These are phyloP conservation scores for Bedellia somnulentella DNA, from an alignment of 2,888 invertebrate genomes.

Conservation along the genomic window DNA sequence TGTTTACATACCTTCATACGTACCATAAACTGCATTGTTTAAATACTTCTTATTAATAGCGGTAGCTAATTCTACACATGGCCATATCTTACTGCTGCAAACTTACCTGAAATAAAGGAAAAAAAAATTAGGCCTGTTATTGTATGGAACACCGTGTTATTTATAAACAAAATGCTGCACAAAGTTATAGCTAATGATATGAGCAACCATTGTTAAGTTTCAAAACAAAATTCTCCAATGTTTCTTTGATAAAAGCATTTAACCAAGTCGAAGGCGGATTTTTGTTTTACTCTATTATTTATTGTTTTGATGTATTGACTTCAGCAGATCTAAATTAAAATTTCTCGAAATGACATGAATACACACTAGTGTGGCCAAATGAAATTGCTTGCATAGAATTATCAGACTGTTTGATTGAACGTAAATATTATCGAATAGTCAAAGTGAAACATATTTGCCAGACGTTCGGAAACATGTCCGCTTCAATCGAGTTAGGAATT, in stretches of 20 bases:
- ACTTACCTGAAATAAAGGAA: conserved; percentile 46
- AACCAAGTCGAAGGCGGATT: too few species aligned
- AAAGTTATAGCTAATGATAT: conserved; percentile 13
- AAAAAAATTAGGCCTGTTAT: conserved; percentile 21
- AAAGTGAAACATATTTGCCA: conserved; percentile 3
- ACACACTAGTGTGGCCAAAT: too few species aligned
- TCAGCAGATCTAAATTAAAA: too few species aligned
- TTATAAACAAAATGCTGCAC: conserved; percentile 19
- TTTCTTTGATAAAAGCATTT: too few species aligned
- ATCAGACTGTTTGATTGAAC: too few species aligned
- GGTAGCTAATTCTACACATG: conserved; percentile 22
- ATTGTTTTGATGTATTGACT: too few species aligned
- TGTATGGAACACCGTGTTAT: conserved; percentile 21
- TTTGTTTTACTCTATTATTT: too few species aligned
- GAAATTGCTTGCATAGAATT: too few species aligned
- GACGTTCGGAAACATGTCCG: conserved; percentile 5
- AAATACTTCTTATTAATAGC: conserved; percentile 16
- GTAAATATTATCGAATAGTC: too few species aligned
- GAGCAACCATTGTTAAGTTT: conserved; percentile 13
- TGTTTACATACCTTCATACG: too few species aligned
- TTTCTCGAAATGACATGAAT: too few species aligned
- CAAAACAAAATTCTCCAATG: too few species aligned
- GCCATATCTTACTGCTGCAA: conserved; percentile 23
- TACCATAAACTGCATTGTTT: conserved; percentile 24
- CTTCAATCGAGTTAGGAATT: conserved; percentile 17